phyloP scores from a whole-genome alignment of 2,888 invertebrate genomes.

The Oscheius myriophilus region DNA sequence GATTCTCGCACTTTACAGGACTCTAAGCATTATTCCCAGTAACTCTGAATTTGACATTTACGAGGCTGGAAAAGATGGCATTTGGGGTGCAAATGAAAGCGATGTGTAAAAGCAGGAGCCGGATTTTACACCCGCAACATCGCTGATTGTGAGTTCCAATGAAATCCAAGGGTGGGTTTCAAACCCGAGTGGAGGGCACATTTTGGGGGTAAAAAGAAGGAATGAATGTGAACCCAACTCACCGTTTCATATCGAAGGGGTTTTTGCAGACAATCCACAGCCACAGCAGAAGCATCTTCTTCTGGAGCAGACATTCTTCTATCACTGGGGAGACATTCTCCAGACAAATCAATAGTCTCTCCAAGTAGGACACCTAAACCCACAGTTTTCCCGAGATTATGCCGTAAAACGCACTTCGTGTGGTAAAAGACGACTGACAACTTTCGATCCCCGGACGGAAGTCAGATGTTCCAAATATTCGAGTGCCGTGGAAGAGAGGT shows the following conservation, averaged over 20 bases:
- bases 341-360: slow-evolving; percentile 49
- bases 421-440: slow-evolving; percentile 47
- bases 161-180: too few relatives aligned
- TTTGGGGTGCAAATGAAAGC: too few relatives aligned
- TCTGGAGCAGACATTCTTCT: slow-evolving; percentile 33
- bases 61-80: too few relatives aligned
- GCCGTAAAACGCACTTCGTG: slow-evolving; percentile 39
- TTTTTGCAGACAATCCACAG: slow-evolving; percentile 67
- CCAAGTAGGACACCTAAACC: slow-evolving; percentile 52
- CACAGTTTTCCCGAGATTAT: background rate
- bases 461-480: slow-evolving; percentile 40
- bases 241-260: slow-evolving; percentile 64
- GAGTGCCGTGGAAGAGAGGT: slow-evolving; percentile 36
- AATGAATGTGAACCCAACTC: too few relatives aligned
- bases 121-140: too few relatives aligned
- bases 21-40: too few relatives aligned
- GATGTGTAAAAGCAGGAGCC: too few relatives aligned
- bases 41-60: too few relatives aligned
- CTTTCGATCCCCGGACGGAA: slow-evolving; percentile 53
- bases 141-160: too few relatives aligned
- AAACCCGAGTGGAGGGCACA: too few relatives aligned
- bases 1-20: too few relatives aligned
- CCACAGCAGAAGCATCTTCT: slow-evolving; percentile 60
- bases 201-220: too few relatives aligned
- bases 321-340: slow-evolving; percentile 36